Conservation (phyloP, 2,888 invertebrate species). For the Oscheius onirici region DNA sequence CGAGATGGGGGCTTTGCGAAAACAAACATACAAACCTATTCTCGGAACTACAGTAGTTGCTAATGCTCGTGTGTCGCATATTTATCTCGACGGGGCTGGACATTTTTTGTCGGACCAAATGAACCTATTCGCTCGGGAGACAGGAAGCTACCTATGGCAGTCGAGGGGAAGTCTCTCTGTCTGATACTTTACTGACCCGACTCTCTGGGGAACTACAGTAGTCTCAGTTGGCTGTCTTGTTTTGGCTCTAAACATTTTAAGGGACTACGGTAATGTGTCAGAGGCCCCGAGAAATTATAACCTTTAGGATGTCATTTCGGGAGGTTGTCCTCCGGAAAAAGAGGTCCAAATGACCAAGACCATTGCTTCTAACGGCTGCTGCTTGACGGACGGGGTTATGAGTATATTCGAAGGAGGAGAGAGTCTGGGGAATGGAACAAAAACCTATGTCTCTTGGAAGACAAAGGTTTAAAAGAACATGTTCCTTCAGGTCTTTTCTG, state of each 20-base stretch:
- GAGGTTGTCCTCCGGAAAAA: no score
- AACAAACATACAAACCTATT: not conserved
- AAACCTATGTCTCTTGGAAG: no score
- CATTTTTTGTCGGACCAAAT: constrained; percentile 24
- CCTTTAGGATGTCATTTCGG: no score
- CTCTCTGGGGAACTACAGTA: not conserved
- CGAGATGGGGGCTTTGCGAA: no score
- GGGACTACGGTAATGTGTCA: not conserved
- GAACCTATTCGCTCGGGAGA: constrained; percentile 19
- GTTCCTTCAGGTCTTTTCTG: no score
- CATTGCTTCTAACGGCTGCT: no score
- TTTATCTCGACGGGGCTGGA: constrained; percentile 2
- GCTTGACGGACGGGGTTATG: not conserved
- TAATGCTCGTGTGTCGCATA: not conserved
- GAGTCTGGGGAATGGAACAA: not conserved
- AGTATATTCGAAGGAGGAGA: not conserved
- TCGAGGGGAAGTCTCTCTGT: no score
- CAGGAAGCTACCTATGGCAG: constrained; percentile 30
- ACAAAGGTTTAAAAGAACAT: no score
- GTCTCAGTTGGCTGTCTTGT: not conserved
- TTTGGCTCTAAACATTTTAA: not conserved
- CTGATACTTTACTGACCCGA: not conserved
- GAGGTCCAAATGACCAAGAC: no score
- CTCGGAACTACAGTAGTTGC: not conserved
- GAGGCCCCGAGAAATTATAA: not conserved